Percentiles rank a stretch among this genome's conserved stretches.
These are phyloP conservation scores for Spea bombifrons DNA, from an alignment of 2,113 vertebrate genomes.

Conservation along the genomic window DNA sequence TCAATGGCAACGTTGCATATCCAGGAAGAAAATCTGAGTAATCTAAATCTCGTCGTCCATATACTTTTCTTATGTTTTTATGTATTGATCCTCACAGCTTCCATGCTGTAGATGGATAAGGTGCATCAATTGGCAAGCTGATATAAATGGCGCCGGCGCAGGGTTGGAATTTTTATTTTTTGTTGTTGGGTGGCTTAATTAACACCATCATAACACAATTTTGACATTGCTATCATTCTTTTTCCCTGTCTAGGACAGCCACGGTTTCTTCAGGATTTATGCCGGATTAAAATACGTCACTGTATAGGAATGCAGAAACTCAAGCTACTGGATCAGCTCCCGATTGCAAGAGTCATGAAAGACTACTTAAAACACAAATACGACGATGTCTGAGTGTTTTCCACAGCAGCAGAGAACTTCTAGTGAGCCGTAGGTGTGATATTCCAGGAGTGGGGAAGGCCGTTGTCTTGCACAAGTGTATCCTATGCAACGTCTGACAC, in stretches of 20 bases:
- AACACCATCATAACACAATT: not conserved
- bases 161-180: too few species aligned
- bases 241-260: conserved; percentile 80
- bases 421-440: conserved; percentile 65
- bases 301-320: conserved; percentile 96
- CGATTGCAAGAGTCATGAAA: conserved; percentile 97
- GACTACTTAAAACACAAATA: conserved; percentile 99
- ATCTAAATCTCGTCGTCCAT: too few species aligned
- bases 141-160: too few species aligned
- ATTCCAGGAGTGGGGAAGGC: conserved; percentile 73
- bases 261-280: conserved; percentile 93
- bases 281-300: conserved; percentile 95
- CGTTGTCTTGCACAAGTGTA: conserved; percentile 80
- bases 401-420: conserved; percentile 58
- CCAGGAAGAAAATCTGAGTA: too few species aligned
- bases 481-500: conserved; percentile 94
- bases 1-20: too few species aligned
- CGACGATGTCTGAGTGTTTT: conserved; percentile 80
- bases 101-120: too few species aligned
- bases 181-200: too few species aligned
- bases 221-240: conserved; percentile 53
- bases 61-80: too few species aligned
- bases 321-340: conserved; percentile 90
- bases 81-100: too few species aligned
- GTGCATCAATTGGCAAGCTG: too few species aligned